Percentiles rank a stretch among this genome's conserved stretches.
These are phyloP conservation scores for Nasua narica DNA, from an alignment of 2,797 vertebrate species.

Conservation along the genomic window DNA sequence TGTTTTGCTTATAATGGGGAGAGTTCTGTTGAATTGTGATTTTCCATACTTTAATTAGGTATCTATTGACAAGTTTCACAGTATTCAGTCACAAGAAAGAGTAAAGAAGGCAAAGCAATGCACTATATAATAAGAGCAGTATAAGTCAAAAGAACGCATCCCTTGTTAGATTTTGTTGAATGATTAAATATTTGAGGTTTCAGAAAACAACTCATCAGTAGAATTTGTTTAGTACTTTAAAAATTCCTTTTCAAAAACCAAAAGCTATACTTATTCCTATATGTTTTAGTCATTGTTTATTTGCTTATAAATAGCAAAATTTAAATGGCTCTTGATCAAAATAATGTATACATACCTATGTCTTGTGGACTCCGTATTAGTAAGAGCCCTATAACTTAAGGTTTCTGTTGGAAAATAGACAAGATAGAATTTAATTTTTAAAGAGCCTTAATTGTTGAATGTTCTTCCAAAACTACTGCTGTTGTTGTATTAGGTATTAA, in stretches of 20 bases:
- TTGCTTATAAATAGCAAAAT: constrained; percentile 46
- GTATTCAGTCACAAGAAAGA: constrained; percentile 15
- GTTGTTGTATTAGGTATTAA: constrained; percentile 1
- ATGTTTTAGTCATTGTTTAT: constrained; percentile 35
- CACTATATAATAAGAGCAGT: constrained; percentile 35
- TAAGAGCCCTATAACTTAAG: constrained; percentile 22
- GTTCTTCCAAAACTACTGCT: constrained; percentile 33
- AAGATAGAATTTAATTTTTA: constrained; percentile 44
- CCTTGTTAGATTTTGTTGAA: constrained; percentile 40
- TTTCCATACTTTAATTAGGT: background rate
- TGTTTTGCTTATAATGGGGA: background rate
- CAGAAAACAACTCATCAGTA: background rate
- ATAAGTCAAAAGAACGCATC: constrained; percentile 29
- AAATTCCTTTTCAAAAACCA: constrained; percentile 6
- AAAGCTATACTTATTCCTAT: constrained; percentile 14
- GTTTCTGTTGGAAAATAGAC: constrained; percentile 33
- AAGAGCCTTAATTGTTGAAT: constrained; percentile 1
- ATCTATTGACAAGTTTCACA: constrained; percentile 19
- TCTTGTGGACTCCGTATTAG: background rate
- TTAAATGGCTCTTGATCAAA: constrained; percentile 47
- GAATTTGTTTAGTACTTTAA: constrained; percentile 34
- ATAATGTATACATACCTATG: background rate
- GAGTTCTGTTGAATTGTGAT: constrained; percentile 15
- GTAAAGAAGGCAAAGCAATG: background rate
- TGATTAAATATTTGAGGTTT: constrained; percentile 48